Evolutionary conservation across 2,888 invertebrate species (phyloP), one percentile per base, ranked within the genome.

Genomic region (Andrena dorsata): DNA sequence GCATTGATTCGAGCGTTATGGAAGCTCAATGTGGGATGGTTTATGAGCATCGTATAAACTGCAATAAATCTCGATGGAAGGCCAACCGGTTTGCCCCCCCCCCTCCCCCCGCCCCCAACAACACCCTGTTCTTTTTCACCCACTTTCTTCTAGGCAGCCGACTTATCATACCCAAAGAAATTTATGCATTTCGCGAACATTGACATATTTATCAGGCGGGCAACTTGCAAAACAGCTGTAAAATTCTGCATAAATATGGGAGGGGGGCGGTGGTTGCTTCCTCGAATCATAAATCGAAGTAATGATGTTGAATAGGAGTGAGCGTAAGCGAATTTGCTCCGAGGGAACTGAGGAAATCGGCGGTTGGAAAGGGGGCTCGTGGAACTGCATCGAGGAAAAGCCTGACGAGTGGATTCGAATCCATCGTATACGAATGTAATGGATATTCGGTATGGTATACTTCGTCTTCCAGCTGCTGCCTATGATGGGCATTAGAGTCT

Each of bases 31-130:
- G 16, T 30, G 6, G 23, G 32, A 41, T 61, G 20, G 23, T 81
- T 63, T 63, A 64, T 58, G 28, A 32, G 13, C 28, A 41, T 26
- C 73, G 73, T 64, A 72, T 76, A 83, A 83, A 65, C 60, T 60
- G 71, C 64, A 64, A 75, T 85, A 85, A 85, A 85, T 85, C 78
- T 78, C 78, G 56, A 70, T 70, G 47, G 65, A 60, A 66, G 72
- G 58, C 49, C 63, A 75, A 76, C 84, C 64, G 64, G 41, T 61
- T 61, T 23, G 32, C 32, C 4, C 28, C 53, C 6, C 3, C 0
- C 51, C 6, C 16, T n/a, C 10, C 56, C 47, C 4, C 20, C 60
- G 0, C 10, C 3, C 3, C 51, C 16, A 10, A 1, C 28, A 41
- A 16, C 41, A 16, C 7, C 58, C 64, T 30, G 3, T 49, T 61